A percentile compares a stretch with the other conserved stretches of the same genome.
Evolutionary conservation across 1,140 invertebrate species (phyloP).

Genomic region (Drosophila melanica): DNA sequence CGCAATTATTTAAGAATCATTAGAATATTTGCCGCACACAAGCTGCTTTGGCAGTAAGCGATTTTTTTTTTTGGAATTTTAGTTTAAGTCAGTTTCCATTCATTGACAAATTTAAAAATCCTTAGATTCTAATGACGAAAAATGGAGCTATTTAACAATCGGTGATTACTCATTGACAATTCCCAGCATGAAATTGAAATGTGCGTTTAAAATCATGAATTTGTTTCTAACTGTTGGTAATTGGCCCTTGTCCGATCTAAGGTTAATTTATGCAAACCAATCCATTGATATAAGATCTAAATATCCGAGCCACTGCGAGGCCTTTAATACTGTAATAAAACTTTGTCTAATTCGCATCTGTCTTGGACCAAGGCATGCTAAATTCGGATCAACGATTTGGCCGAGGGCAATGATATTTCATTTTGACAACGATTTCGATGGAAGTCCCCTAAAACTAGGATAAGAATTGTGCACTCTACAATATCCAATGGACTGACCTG

Average conservation of each 20-base stretch:
- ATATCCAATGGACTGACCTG: slow-evolving; percentile 25
- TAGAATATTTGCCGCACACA: slow-evolving; percentile 20
- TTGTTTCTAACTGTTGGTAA: neutral
- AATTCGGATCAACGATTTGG: neutral
- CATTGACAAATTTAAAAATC: slow-evolving; percentile 2
- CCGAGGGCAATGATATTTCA: neutral
- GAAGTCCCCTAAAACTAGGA: neutral
- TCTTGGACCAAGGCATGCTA: slow-evolving; percentile 2
- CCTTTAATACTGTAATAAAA: slow-evolving; percentile 38
- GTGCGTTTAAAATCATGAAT: slow-evolving; percentile 3
- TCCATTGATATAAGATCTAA: neutral
- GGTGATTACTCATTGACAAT: neutral
- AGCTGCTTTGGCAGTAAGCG: slow-evolving; percentile 38
- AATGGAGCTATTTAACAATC: neutral
- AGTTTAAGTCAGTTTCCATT: slow-evolving; percentile 9
- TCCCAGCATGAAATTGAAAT: slow-evolving; percentile 3
- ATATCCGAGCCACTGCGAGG: neutral
- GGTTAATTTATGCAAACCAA: neutral
- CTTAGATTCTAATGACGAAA: slow-evolving; percentile 4
- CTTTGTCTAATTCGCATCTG: slow-evolving; percentile 1
- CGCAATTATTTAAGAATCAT: slow-evolving; percentile 36
- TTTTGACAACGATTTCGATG: neutral
- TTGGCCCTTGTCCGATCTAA: neutral
- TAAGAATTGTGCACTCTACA: slow-evolving; percentile 29
- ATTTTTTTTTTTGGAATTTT: slow-evolving; percentile 22